Conservation (phyloP, 1,140 invertebrate species). For the Prorops nasuta region DNA sequence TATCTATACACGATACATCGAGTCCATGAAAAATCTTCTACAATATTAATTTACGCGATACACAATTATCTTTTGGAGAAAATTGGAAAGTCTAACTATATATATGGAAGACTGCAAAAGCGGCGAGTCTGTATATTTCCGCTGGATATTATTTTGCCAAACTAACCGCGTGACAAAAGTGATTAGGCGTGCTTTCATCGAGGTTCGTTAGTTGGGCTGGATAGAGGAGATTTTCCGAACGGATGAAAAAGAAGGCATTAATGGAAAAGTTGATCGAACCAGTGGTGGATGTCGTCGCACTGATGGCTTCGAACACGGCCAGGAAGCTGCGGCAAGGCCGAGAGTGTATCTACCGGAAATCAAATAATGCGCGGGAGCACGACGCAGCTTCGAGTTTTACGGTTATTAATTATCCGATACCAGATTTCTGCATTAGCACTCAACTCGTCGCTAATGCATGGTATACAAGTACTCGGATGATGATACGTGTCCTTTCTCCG, state of each 20-base stretch:
- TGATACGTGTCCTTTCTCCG: slow-evolving; percentile 31
- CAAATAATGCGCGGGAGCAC: slow-evolving; percentile 28
- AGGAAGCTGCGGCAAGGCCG: not conserved
- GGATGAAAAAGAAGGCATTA: not conserved
- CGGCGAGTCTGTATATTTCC: no score
- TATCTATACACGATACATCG: no score
- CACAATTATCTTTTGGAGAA: no score
- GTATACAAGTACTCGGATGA: slow-evolving; percentile 33
- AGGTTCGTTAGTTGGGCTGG: no score
- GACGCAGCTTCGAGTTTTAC: slow-evolving; percentile 39
- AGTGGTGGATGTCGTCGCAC: not conserved
- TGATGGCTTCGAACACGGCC: not conserved
- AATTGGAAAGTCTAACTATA: no score
- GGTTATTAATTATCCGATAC: slow-evolving; percentile 49
- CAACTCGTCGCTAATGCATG: slow-evolving; percentile 37
- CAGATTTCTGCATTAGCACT: slow-evolving; percentile 48
- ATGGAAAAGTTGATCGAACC: not conserved
- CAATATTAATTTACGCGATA: no score
- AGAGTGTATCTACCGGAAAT: slow-evolving; percentile 28
- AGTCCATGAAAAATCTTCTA: no score
- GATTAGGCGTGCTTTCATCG: no score
- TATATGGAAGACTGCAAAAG: no score
- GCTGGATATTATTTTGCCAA: no score
- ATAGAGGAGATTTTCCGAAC: no score
- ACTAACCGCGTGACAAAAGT: no score